A percentile compares a stretch with the other conserved stretches of the same genome.
Evolutionary conservation across 2,113 vertebrate genomes (phyloP).

Genomic region (Eleginops maclovinus): DNA sequence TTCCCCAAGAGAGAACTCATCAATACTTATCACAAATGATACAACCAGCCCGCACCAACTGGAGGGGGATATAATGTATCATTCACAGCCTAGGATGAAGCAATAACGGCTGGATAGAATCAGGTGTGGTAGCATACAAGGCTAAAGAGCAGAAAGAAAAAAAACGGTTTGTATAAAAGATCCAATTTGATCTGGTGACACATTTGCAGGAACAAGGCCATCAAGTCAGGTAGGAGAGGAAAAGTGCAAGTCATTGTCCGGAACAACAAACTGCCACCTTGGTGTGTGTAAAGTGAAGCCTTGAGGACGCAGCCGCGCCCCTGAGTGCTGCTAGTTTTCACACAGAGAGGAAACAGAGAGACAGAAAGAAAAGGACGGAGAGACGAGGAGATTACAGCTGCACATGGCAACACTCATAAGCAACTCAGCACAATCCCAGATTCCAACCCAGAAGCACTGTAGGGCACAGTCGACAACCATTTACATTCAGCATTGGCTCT

Average conservation of each 20-base stretch:
- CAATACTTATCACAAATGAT: slow-evolving; percentile 77
- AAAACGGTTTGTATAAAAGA: slow-evolving; percentile 65
- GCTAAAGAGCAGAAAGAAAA: slow-evolving; percentile 43
- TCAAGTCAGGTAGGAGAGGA: slow-evolving; percentile 60
- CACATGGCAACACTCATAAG: slow-evolving; percentile 45
- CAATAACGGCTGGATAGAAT: slow-evolving; percentile 53
- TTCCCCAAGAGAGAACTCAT: slow-evolving; percentile 73
- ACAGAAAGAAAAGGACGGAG: slow-evolving; percentile 14
- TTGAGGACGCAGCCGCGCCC: slow-evolving; percentile 75
- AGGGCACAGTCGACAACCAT: slow-evolving; percentile 71
- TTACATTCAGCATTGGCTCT: slow-evolving; percentile 60
- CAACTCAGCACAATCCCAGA: slow-evolving; percentile 47
- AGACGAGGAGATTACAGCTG: slow-evolving; percentile 53
- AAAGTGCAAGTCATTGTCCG: slow-evolving; percentile 83
- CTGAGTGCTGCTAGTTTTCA: slow-evolving; percentile 64
- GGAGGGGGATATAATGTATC: slow-evolving; percentile 65
- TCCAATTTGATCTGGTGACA: slow-evolving; percentile 71
- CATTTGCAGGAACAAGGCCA: slow-evolving; percentile 65
- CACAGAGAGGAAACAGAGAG: slow-evolving; percentile 45
- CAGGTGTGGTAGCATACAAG: slow-evolving; percentile 51
- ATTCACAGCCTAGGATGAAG: slow-evolving; percentile 60
- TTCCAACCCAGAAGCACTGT: slow-evolving; percentile 49
- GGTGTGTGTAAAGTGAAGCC: slow-evolving; percentile 75
- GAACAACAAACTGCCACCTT: slow-evolving; percentile 78
- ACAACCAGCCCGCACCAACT: slow-evolving; percentile 51